Conservation (phyloP, 2,888 invertebrate genomes). For the Microdon myrmicae region DNA sequence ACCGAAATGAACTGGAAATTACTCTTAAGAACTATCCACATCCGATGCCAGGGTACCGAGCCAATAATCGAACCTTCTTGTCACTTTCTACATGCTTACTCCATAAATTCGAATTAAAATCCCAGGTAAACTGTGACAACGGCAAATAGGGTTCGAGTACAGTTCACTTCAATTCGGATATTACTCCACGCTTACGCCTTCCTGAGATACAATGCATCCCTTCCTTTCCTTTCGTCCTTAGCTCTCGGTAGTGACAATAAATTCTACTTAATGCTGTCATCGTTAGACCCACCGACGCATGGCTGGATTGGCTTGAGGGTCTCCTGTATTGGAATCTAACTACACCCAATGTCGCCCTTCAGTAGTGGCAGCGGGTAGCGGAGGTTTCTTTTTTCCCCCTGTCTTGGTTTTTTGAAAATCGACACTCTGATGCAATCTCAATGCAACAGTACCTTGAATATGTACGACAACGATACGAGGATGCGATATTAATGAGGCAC, state of each 20-base stretch:
- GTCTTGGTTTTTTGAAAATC: not conserved
- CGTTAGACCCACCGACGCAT: constrained; percentile 49
- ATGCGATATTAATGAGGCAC: constrained; percentile 43
- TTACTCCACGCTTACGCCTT: constrained; percentile 36
- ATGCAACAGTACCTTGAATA: too few relatives aligned
- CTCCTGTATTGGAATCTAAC: constrained; percentile 6
- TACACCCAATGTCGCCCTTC: constrained; percentile 10
- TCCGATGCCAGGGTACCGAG: constrained; percentile 2
- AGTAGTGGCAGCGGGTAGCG: too few relatives aligned
- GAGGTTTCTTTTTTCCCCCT: not conserved
- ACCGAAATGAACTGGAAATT: constrained; percentile 18
- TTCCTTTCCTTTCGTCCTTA: too few relatives aligned
- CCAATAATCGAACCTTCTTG: too few relatives aligned
- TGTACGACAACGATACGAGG: not conserved
- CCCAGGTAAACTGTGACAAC: constrained; percentile 36
- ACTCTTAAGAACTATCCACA: constrained; percentile 10
- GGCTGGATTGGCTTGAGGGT: constrained; percentile 19
- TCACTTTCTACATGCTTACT: constrained; percentile 17
- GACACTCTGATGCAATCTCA: too few relatives aligned
- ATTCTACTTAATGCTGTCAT: constrained; percentile 47
- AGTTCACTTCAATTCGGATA: not conserved
- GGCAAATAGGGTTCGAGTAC: too few relatives aligned
- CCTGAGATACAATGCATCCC: constrained; percentile 14
- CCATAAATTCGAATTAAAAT: constrained; percentile 49
- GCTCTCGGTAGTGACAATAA: constrained; percentile 34